A percentile compares a stretch with the other conserved stretches of the same genome.
Conservation (phyloP, 2,113 vertebrate genomes). For the Bubo scandiacus region DNA sequence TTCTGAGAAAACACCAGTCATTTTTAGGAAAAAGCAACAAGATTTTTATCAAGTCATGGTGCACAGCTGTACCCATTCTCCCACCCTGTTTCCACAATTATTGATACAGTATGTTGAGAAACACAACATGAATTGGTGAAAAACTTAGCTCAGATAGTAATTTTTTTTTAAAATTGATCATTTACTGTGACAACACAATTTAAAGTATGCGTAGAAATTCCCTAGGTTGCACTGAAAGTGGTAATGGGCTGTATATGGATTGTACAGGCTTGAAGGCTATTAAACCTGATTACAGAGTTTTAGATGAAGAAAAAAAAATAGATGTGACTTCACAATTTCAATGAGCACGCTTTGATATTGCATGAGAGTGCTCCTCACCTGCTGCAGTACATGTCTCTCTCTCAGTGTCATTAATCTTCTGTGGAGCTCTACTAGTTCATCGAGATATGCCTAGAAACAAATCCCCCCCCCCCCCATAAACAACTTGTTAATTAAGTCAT, state of each 20-base stretch:
- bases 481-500: constrained; percentile 37
- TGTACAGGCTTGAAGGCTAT: neutral
- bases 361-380: constrained; percentile 79
- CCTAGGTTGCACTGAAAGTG: neutral
- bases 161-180: neutral
- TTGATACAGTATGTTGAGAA: neutral
- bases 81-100: neutral
- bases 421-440: constrained; percentile 96
- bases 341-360: neutral
- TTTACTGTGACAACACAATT: neutral
- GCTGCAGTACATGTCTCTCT: constrained; percentile 94
- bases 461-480: constrained; percentile 2
- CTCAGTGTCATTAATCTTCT: constrained; percentile 95
- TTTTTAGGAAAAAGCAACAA: neutral
- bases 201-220: neutral
- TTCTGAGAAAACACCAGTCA: neutral
- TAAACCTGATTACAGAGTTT: neutral
- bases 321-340: neutral
- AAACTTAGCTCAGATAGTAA: neutral
- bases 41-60: neutral
- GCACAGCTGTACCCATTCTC: neutral
- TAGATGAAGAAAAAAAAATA: neutral
- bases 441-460: constrained; percentile 88
- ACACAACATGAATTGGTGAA: neutral
- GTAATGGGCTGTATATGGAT: neutral